A percentile compares a stretch with the other conserved stretches of the same genome.
These are phyloP conservation scores for Eueides isabella DNA, from an alignment of 1,140 invertebrate genomes.

Conservation along the genomic window DNA sequence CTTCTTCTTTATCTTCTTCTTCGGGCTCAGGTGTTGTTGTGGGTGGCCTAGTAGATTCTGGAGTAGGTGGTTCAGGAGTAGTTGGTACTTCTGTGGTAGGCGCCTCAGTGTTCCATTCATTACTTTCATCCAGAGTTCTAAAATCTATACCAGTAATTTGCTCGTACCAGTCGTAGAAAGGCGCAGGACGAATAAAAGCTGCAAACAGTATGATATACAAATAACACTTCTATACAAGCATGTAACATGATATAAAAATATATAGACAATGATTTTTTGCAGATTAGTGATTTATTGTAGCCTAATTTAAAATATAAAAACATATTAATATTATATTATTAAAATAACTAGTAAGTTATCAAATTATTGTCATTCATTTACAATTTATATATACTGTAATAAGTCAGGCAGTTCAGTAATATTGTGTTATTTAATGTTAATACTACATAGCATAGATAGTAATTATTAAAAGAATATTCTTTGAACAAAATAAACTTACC, in stretches of 20 bases:
- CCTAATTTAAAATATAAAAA: too few relatives aligned
- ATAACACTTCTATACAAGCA: neutral
- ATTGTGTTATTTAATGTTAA: too few relatives aligned
- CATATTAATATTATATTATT: too few relatives aligned
- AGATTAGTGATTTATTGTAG: neutral
- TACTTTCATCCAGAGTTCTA: slow-evolving; percentile 53
- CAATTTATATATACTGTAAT: too few relatives aligned
- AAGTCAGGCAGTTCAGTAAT: too few relatives aligned
- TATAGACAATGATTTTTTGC: neutral
- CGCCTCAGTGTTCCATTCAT: slow-evolving; percentile 36
- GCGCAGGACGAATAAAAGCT: slow-evolving; percentile 67
- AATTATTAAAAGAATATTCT: neutral
- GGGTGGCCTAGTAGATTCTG: slow-evolving; percentile 23
- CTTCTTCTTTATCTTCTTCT: neutral
- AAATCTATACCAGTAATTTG: slow-evolving; percentile 63
- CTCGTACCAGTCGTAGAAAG: slow-evolving; percentile 60
- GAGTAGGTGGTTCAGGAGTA: slow-evolving; percentile 25
- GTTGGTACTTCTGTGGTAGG: slow-evolving; percentile 18
- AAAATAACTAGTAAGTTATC: too few relatives aligned
- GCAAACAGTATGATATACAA: slow-evolving; percentile 22
- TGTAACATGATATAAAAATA: neutral
- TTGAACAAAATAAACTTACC: slow-evolving; percentile 47
- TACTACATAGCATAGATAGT: neutral
- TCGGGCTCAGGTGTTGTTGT: slow-evolving; percentile 24
- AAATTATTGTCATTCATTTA: too few relatives aligned